Evolutionary conservation across 1,140 invertebrate species (phyloP).

Genomic region (Rhyacophila brunnea): DNA sequence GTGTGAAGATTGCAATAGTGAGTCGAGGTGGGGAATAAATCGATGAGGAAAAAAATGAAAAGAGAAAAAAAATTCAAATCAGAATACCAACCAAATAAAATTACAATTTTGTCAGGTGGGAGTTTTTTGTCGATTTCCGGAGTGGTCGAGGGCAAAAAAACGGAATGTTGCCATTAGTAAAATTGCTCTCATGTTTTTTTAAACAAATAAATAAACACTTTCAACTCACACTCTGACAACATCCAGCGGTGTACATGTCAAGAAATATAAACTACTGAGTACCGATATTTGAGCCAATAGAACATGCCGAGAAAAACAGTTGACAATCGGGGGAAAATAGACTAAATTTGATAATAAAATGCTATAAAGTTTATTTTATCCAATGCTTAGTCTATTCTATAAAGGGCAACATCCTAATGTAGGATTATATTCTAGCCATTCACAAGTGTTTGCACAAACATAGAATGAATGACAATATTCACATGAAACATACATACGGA

Average conservation of each 20-base stretch:
- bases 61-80: constrained; percentile 32
- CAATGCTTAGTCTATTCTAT: no score
- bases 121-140: constrained; percentile 28
- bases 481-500: constrained; percentile 1
- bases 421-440: no score
- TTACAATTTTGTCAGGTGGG: constrained; percentile 28
- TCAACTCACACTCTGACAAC: constrained; percentile 18
- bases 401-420: no score
- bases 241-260: constrained; percentile 9
- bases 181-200: constrained; percentile 23
- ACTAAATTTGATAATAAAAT: no score
- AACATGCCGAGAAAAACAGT: constrained; percentile 19
- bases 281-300: not conserved
- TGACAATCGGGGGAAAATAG: no score
- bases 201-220: constrained; percentile 19
- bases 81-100: constrained; percentile 30
- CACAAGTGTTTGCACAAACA: constrained; percentile 8
- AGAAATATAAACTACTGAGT: constrained; percentile 12
- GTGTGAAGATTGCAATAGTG: no score
- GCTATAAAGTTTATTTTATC: no score
- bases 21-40: not conserved
- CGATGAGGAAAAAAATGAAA: constrained; percentile 26
- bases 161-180: constrained; percentile 37
- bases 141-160: constrained; percentile 12
- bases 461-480: constrained; percentile 34